Evolutionary conservation across 2,797 vertebrate species (phyloP).

Genomic region (Oryzias sinensis): DNA sequence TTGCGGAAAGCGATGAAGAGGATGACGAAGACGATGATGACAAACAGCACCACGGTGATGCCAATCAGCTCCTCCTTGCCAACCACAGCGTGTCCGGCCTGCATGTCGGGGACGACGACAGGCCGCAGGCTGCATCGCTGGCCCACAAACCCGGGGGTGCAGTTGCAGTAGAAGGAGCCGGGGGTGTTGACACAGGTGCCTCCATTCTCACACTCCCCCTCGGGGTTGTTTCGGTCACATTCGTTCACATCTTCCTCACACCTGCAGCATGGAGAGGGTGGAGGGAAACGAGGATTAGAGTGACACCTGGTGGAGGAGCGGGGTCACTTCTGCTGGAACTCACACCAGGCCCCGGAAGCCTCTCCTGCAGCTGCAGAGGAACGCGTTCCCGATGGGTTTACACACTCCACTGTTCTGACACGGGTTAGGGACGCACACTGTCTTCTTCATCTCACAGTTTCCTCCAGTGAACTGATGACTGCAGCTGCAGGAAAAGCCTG

Average conservation of each 20-base stretch:
- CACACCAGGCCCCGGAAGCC: conserved; percentile 91
- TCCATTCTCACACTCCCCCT: conserved; percentile 91
- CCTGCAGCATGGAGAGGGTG: conserved; percentile 63
- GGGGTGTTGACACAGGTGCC: conserved; percentile 91
- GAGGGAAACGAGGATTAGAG: too few species aligned
- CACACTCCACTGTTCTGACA: conserved; percentile 90
- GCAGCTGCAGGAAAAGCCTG: conserved; percentile 93
- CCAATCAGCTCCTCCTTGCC: conserved; percentile 96
- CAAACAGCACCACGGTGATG: conserved; percentile 88
- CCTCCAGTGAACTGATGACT: conserved; percentile 89
- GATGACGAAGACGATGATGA: conserved; percentile 87
- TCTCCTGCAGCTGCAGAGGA: conserved; percentile 91
- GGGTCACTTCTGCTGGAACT: conserved; percentile 63
- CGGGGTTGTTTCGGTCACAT: conserved; percentile 80
- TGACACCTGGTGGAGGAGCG: too few species aligned
- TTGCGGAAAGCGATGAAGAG: conserved; percentile 93
- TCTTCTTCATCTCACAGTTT: conserved; percentile 93
- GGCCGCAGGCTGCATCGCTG: conserved; percentile 89
- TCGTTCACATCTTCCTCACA: conserved; percentile 94
- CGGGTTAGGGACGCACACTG: conserved; percentile 92
- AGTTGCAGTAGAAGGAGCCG: conserved; percentile 95
- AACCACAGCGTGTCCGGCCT: conserved; percentile 90
- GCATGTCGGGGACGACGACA: conserved; percentile 94
- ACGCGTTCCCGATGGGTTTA: conserved; percentile 88
- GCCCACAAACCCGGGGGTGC: conserved; percentile 89